Percentiles rank a stretch among this genome's conserved stretches.
Conservation (phyloP, 1,140 invertebrate species). For the Papilio helenus region DNA sequence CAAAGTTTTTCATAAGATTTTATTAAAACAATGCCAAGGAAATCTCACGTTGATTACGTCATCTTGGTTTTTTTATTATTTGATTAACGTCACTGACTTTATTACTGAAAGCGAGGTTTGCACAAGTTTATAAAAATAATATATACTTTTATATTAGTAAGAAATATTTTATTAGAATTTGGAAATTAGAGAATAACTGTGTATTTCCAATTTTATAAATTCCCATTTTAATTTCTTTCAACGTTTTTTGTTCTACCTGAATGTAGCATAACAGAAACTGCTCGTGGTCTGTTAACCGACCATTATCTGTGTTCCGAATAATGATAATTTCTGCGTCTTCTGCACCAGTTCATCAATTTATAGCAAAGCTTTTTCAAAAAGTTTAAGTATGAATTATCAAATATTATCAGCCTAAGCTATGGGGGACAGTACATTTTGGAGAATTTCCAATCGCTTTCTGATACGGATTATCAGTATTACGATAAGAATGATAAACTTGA, state of each 20-base stretch:
- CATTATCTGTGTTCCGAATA: not conserved
- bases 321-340: not conserved
- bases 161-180: not conserved
- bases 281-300: not conserved
- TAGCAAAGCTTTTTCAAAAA: not conserved
- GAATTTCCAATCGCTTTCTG: not conserved
- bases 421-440: conserved; percentile 9
- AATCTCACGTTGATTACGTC: not conserved
- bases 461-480: not conserved
- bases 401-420: not conserved
- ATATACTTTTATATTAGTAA: not conserved
- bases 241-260: too few species aligned
- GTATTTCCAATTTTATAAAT: too few species aligned
- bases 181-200: not conserved
- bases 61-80: not conserved
- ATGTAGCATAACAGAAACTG: too few species aligned
- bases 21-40: not conserved
- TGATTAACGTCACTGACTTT: not conserved
- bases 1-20: not conserved
- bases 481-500: not conserved
- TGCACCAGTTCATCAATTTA: not conserved
- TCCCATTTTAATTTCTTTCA: too few species aligned
- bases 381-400: not conserved
- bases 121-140: not conserved
- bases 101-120: not conserved